Evolutionary conservation across 2,113 vertebrate genomes (phyloP).

Genomic region (Phocoena phocoena): DNA sequence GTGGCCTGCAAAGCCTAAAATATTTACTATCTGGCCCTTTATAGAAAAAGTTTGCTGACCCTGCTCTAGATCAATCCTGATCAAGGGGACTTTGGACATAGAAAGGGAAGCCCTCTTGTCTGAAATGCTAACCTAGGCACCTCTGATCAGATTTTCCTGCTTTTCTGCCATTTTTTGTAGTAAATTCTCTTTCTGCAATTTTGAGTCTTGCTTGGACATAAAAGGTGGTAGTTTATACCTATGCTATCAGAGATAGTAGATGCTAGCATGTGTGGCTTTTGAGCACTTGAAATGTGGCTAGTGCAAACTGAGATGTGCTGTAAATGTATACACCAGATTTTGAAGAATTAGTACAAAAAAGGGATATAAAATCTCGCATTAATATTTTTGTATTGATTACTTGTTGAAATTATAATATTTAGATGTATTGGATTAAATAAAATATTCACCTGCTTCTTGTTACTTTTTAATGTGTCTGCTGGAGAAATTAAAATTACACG

Average conservation of each 20-base stretch:
- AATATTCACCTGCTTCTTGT: background rate
- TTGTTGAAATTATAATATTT: constrained; percentile 29
- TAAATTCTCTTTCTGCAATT: background rate
- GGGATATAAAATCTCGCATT: background rate
- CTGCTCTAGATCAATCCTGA: background rate
- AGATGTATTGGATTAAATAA: background rate
- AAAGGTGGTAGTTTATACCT: background rate
- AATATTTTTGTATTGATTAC: background rate
- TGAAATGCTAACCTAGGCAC: background rate
- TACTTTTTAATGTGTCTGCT: background rate
- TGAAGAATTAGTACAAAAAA: background rate
- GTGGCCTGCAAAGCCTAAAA: background rate
- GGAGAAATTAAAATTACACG: constrained; percentile 4
- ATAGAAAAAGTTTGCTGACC: background rate
- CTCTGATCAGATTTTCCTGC: background rate
- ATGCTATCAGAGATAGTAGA: background rate
- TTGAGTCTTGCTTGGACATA: background rate
- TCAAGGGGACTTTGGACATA: background rate
- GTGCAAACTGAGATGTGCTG: background rate
- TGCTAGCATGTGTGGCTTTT: background rate
- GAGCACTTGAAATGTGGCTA: background rate
- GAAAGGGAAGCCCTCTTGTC: background rate
- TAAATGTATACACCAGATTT: background rate
- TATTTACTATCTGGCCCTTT: background rate
- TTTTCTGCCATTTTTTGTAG: background rate